Evolutionary conservation across 2,113 vertebrate genomes (phyloP), one percentile per base, ranked within the genome.

Genomic region (Gambusia holbrooki): DNA sequence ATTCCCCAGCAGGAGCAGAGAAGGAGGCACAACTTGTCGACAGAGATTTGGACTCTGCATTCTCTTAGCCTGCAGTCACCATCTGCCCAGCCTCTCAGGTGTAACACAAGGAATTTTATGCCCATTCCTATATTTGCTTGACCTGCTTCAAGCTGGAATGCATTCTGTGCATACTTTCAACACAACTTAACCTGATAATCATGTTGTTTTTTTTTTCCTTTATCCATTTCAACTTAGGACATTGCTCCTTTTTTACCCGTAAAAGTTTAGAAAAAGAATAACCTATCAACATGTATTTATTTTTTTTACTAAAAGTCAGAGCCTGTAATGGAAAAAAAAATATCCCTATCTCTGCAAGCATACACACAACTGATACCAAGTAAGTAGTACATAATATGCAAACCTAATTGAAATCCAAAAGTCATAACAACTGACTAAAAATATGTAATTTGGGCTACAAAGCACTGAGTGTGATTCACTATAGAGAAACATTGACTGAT

Each of bases 41-140:
- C 90, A 87, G 82, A 92, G 89, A 93, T 92, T 92, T 89, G 88
- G 88, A 88, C 80, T 90, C 81, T 82, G 84, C 84, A 92, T 88
- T 90, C 90, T 87, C 88, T 82, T 76, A 71, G 88, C 85, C 87
- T 76, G 82, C 73, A 88, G 82, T 79, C 81, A 86, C 81, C 82
- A 80, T 89, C 85, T 86, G 77, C 80, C 79, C 74, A 80, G 78
- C 82, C 80, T 91, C 89, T 92, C 90, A 91, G 87, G 88, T 90
- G 90, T 85, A 91, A 64, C 76, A 42, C 40, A 42, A 88, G 88
- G 90, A 92, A 92, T 92, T 83, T 71, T 64, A 72, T 51, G 62
- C 87, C 80, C 88, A 84, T 91, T 88, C 75, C 73, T 80, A 54
- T 61, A 78, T 80, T 85, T 76, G 82, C 74, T 85, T 81, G 77